phyloP scores from a whole-genome alignment of 2,797 vertebrate genomes.

The Chloroceryle amazona region DNA sequence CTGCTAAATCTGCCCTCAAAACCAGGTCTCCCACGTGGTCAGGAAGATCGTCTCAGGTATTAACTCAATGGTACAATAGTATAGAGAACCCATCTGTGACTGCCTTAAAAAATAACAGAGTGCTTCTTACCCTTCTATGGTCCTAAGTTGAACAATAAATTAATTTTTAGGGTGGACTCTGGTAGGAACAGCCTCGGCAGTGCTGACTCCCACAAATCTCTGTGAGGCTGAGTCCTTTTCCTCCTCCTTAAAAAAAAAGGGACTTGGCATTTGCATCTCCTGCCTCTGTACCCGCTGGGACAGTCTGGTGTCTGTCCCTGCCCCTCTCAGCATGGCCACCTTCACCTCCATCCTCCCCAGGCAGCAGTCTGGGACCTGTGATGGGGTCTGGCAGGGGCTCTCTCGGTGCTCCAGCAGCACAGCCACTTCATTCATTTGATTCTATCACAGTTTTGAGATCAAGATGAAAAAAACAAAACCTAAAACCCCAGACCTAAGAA shows the following conservation, averaged over 20 bases:
- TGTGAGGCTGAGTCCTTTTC: neutral
- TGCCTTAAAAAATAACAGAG: neutral
- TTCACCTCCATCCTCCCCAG: neutral
- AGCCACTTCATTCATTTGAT: neutral
- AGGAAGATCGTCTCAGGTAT: neutral
- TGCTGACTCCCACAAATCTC: neutral
- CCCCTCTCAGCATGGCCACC: fast-evolving
- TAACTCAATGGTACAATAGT: neutral
- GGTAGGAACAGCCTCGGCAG: neutral
- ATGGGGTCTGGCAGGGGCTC: fast-evolving
- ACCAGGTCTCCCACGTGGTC: neutral
- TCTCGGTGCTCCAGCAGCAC: neutral
- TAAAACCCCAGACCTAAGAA: neutral
- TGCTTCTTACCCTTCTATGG: neutral
- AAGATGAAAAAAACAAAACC: neutral
- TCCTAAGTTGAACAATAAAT: fast-evolving
- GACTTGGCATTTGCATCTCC: neutral
- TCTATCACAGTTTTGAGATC: neutral
- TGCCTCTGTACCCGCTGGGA: neutral
- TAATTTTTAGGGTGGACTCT: neutral
- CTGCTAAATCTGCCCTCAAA: neutral
- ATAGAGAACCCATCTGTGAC: neutral
- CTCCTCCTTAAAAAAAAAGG: neutral
- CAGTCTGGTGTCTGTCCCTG: neutral
- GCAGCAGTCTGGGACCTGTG: neutral